Evolutionary conservation across 2,888 invertebrate genomes (phyloP).

Genomic region (Polydesmus complanatus): DNA sequence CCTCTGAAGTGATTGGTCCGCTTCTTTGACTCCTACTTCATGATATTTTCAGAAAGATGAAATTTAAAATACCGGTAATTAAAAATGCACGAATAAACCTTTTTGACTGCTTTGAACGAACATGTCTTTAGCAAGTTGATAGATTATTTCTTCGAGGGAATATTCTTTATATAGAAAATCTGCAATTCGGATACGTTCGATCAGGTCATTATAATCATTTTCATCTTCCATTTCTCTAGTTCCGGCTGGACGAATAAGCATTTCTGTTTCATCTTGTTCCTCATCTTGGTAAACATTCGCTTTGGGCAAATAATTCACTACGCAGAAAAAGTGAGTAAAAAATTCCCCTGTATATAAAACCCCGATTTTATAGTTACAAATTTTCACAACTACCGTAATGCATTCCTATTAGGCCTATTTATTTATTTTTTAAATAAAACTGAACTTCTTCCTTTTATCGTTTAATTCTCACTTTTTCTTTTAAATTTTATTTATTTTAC

Average conservation of each 20-base stretch:
- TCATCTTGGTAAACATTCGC: not conserved
- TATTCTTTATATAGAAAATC: slow-evolving; percentile 61
- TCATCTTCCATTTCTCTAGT: not conserved
- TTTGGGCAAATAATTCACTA: not conserved
- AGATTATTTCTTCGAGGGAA: slow-evolving; percentile 62
- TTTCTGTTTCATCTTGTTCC: not conserved
- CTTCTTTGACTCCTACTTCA: slow-evolving; percentile 43
- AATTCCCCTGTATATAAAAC: too few relatives aligned
- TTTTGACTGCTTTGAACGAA: slow-evolving; percentile 57
- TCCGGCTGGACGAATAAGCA: not conserved
- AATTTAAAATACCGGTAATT: not conserved
- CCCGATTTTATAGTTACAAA: too few relatives aligned
- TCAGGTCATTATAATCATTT: slow-evolving; percentile 51
- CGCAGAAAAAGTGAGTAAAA: too few relatives aligned
- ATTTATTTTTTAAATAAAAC: too few relatives aligned
- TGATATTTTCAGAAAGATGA: too few relatives aligned
- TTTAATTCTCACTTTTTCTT: too few relatives aligned
- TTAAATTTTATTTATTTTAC: too few relatives aligned
- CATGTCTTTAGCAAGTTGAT: slow-evolving; percentile 67
- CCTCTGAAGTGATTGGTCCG: slow-evolving; percentile 56
- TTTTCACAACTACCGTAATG: too few relatives aligned
- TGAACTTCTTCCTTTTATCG: too few relatives aligned
- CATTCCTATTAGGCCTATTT: too few relatives aligned
- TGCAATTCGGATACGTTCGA: slow-evolving; percentile 52
- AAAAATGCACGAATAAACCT: slow-evolving; percentile 27